phyloP scores from a whole-genome alignment of 2,113 vertebrate genomes.

The Ochotona princeps region DNA sequence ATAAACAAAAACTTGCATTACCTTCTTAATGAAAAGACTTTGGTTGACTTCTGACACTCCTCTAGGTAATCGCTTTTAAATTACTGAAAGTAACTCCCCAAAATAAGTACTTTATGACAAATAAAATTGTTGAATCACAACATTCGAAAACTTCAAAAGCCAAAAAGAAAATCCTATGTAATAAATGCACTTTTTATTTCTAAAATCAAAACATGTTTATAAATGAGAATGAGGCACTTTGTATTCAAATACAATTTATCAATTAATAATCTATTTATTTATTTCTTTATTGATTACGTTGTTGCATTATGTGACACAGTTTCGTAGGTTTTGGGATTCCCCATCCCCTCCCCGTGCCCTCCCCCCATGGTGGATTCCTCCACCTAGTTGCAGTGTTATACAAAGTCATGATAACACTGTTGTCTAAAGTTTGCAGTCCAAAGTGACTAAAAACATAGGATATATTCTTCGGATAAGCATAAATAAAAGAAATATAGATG shows the following conservation, averaged over 20 bases:
- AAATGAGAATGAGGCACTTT: background rate
- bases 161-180: background rate
- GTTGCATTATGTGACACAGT: too few relatives aligned
- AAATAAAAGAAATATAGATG: background rate
- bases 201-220: background rate
- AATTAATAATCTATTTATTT: slow-evolving; percentile 57
- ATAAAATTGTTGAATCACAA: slow-evolving; percentile 13
- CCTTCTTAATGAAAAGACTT: background rate
- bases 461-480: background rate
- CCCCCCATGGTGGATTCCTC: too few relatives aligned
- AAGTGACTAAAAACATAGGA: background rate
- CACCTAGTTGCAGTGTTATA: too few relatives aligned
- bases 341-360: too few relatives aligned
- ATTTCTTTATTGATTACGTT: too few relatives aligned
- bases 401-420: background rate
- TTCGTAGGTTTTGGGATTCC: too few relatives aligned
- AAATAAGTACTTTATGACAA: background rate
- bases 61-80: background rate
- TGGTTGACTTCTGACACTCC: slow-evolving; percentile 1
- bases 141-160: background rate
- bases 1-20: background rate
- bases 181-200: background rate
- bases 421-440: background rate
- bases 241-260: background rate
- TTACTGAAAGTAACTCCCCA: background rate